Base-by-base conservation (phyloP, 2,888 invertebrate genomes). In the Schrankia costaestrigalis region DNA sequence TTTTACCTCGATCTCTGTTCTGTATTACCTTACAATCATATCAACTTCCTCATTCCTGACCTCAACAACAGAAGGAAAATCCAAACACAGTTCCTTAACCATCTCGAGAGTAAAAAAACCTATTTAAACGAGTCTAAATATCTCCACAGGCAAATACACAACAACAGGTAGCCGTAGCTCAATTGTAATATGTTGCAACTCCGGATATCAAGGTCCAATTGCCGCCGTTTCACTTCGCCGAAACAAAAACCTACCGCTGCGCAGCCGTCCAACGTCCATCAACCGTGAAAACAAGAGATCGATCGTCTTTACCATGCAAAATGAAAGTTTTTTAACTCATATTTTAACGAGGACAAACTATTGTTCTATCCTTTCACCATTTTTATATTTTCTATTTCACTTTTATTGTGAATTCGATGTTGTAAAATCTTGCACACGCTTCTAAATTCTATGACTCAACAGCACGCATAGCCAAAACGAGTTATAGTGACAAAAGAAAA, bases 141-240 rank as follows among this genome's bases (percentile, higher is more conserved):
- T n/a, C n/a, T n/a, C n/a, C n/a, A n/a, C n/a, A 21, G 10, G 6
- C 61, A 50, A 43, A 42, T 55, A 41, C 23, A 41, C 45, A 30
- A 35, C 22, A 37, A 14, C 53, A 39, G 41, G 48, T 7, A 46
- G 46, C 14, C 10, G 26, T 19, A 22, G 40, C 38, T 25, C 49
- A 44, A 59, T 56, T 56, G 58, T 56, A 47, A 58, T 55, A 63
- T 77, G 78, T 73, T 63, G 80, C 71, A 81, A 81, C 69, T 58
- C 75, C 83, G 85, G 84, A 86, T 76, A 85, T 80, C 86, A 85
- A 86, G 86, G 85, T 80, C 86, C 77, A 80, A 69, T 85, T 85
- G 78, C 63, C 58, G 58, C 68, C 73, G 82, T 84, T 84, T 81
- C 83, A 83, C 82, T 77, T 63, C 54, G 62, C 62, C 73, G 71